Percentiles rank a stretch among this genome's conserved stretches.
phyloP scores from a whole-genome alignment of 2,113 vertebrate species.

The Oreochromis tanganicae region DNA sequence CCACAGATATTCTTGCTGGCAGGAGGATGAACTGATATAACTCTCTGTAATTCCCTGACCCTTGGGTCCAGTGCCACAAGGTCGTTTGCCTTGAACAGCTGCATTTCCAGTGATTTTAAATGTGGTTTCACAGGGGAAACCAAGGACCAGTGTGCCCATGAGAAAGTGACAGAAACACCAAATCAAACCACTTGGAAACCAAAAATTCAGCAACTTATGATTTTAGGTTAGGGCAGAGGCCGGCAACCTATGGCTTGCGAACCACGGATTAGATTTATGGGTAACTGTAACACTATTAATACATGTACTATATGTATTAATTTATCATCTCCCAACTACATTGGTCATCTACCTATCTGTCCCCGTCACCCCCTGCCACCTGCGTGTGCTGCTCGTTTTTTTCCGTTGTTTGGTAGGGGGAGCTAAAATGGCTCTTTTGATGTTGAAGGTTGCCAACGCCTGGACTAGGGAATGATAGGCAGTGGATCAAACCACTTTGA shows the following conservation, averaged over 20 bases:
- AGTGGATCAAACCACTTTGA: neutral
- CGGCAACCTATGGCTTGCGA: accelerated
- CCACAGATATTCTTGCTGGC: neutral
- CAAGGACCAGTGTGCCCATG: neutral
- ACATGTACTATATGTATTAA: accelerated
- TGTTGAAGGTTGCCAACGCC: accelerated
- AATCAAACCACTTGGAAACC: neutral
- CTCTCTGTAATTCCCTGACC: accelerated
- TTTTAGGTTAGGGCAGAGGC: neutral
- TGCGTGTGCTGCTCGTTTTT: neutral
- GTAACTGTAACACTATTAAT: neutral
- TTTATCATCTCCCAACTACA: neutral
- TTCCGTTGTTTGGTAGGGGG: neutral
- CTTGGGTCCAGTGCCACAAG: neutral
- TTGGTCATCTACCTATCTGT: neutral
- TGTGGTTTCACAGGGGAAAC: neutral
- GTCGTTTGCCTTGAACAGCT: neutral
- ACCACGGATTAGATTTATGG: accelerated
- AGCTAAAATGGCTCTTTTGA: neutral
- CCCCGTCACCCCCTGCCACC: neutral
- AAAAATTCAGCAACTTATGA: neutral
- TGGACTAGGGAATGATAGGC: accelerated
- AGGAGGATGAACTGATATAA: neutral
- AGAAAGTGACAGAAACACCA: neutral
- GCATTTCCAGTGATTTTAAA: neutral